Evolutionary conservation across 2,888 invertebrate species (phyloP).

Genomic region (Ditula angustiorana): DNA sequence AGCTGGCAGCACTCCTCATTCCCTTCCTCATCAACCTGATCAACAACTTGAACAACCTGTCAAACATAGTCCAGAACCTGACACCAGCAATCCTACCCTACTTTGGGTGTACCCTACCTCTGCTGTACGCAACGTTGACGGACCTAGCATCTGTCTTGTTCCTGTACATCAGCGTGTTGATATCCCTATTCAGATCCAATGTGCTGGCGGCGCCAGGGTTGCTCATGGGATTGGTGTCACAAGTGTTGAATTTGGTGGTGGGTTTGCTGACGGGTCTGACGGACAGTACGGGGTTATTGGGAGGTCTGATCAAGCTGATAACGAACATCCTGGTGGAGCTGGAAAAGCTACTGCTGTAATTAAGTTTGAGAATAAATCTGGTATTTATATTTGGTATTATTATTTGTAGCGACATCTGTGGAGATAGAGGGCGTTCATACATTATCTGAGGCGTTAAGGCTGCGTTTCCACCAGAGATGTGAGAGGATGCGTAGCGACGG

Average conservation of each 20-base stretch:
- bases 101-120: constrained; percentile 75
- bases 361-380: constrained; percentile 42
- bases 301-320: constrained; percentile 70
- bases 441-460: no score
- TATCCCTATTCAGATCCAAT: constrained; percentile 75
- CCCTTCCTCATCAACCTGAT: constrained; percentile 77
- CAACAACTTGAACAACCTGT: constrained; percentile 76
- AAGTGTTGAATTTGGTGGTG: constrained; percentile 70
- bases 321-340: constrained; percentile 70
- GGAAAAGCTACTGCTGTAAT: constrained; percentile 67
- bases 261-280: constrained; percentile 69
- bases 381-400: constrained; percentile 14
- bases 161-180: constrained; percentile 74
- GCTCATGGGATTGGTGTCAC: constrained; percentile 63
- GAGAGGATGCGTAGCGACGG: no score
- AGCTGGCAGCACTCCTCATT: constrained; percentile 70
- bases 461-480: no score
- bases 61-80: constrained; percentile 77
- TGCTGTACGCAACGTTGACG: constrained; percentile 74
- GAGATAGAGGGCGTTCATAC: no score
- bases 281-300: constrained; percentile 67
- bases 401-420: no score
- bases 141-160: constrained; percentile 77
- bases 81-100: constrained; percentile 77
- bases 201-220: constrained; percentile 73